phyloP scores from a whole-genome alignment of 1,140 invertebrate species.

The Danaus melanippus region DNA sequence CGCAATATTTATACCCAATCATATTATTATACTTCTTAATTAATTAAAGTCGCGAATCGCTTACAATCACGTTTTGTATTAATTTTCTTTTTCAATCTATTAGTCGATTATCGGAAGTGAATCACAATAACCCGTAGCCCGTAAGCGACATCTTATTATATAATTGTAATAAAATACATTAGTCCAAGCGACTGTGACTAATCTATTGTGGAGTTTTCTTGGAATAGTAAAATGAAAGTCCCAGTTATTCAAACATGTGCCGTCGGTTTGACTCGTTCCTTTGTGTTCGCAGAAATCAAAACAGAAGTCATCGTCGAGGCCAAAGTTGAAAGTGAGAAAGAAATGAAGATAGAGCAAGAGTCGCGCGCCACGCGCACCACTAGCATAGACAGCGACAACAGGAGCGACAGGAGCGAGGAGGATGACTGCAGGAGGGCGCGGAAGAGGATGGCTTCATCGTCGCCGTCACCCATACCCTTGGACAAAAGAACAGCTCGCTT shows the following conservation, averaged over 20 bases:
- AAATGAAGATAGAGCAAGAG: slow-evolving; percentile 47
- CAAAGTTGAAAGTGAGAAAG: slow-evolving; percentile 51
- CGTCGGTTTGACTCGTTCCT: slow-evolving; percentile 49
- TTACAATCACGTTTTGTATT: slow-evolving; percentile 18
- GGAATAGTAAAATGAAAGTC: slow-evolving; percentile 64
- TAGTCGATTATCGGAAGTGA: slow-evolving; percentile 44
- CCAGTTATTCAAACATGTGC: slow-evolving; percentile 58
- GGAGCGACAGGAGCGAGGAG: slow-evolving; percentile 67
- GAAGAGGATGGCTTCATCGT: slow-evolving; percentile 66
- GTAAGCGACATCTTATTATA: slow-evolving; percentile 57
- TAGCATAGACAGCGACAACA: slow-evolving; percentile 62
- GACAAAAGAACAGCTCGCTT: slow-evolving; percentile 80
- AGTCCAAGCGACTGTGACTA: slow-evolving; percentile 58
- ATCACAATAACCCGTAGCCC: slow-evolving; percentile 40
- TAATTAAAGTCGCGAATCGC: slow-evolving; percentile 17
- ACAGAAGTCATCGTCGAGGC: slow-evolving; percentile 61
- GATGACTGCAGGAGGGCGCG: slow-evolving; percentile 54
- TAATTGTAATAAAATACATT: slow-evolving; percentile 52
- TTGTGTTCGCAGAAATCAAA: slow-evolving; percentile 69
- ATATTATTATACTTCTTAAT: slow-evolving; percentile 18
- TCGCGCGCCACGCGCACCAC: slow-evolving; percentile 42
- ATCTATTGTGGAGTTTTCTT: slow-evolving; percentile 65
- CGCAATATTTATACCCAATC: slow-evolving; percentile 8
- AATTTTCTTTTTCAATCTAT: slow-evolving; percentile 36
- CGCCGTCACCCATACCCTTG: slow-evolving; percentile 74